Evolutionary conservation across 1,140 invertebrate genomes (phyloP).

Genomic region (Chironomus tepperi): DNA sequence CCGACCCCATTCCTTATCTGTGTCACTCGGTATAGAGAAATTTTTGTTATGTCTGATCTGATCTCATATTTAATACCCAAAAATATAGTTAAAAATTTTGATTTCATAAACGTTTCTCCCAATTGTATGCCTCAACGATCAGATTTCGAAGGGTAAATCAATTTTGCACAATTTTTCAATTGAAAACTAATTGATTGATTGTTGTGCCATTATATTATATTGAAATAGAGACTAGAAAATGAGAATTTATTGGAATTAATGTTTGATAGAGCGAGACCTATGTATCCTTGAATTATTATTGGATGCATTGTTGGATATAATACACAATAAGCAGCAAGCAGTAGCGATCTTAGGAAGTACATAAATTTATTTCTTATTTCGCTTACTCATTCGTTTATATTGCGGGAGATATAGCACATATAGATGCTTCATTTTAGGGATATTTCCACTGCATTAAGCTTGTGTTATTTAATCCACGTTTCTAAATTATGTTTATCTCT

Average conservation of each 20-base stretch:
- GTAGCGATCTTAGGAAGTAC: neutral
- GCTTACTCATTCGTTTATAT: neutral
- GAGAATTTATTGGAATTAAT: neutral
- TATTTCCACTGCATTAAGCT: conserved; percentile 21
- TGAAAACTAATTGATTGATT: conserved; percentile 23
- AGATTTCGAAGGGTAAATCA: conserved; percentile 18
- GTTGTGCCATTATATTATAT: neutral
- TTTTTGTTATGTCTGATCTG: neutral
- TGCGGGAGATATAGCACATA: too few species aligned
- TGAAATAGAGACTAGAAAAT: neutral
- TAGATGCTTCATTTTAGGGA: neutral
- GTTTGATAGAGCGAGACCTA: neutral
- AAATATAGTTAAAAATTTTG: too few species aligned
- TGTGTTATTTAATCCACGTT: conserved; percentile 19
- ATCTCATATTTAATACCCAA: neutral
- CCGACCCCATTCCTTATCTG: too few species aligned
- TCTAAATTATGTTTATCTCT: conserved; percentile 20
- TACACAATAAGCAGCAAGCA: neutral
- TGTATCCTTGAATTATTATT: neutral
- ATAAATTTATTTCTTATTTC: neutral
- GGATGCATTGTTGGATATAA: neutral
- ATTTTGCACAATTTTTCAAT: conserved; percentile 24
- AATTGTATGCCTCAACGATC: neutral
- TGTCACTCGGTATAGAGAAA: neutral
- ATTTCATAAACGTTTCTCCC: too few species aligned